Conservation (phyloP, 2,888 invertebrate species). For the Meiosimyza platycephala region DNA sequence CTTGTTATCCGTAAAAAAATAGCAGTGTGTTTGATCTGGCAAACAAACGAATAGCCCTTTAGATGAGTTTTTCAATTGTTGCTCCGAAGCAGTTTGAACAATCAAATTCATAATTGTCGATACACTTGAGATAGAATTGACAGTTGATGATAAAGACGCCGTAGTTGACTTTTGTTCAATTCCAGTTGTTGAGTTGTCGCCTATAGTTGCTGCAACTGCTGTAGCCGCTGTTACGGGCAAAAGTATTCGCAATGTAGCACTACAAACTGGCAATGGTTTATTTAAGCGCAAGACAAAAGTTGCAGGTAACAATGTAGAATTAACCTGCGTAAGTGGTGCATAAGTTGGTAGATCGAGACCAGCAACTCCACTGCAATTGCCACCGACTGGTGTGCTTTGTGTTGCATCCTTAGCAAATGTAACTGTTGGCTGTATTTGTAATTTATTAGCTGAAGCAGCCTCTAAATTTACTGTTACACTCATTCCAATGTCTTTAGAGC, state of each 20-base stretch:
- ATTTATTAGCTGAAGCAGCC: slow-evolving; percentile 82
- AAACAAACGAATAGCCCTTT: slow-evolving; percentile 89
- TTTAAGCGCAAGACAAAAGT: slow-evolving; percentile 85
- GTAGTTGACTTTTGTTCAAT: slow-evolving; percentile 57
- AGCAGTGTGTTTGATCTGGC: slow-evolving; percentile 94
- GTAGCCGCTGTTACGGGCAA: slow-evolving; percentile 37
- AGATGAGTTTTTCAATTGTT: slow-evolving; percentile 77
- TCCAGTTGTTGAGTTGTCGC: slow-evolving; percentile 7
- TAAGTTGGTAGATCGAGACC: slow-evolving; percentile 82
- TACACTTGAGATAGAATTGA: slow-evolving; percentile 39
- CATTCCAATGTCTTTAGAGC: slow-evolving; percentile 79
- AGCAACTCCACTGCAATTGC: slow-evolving; percentile 42
- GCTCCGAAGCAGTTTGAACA: slow-evolving; percentile 81
- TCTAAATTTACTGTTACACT: slow-evolving; percentile 92
- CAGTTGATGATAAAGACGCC: slow-evolving; percentile 45
- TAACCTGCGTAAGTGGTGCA: slow-evolving; percentile 81
- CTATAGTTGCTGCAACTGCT: slow-evolving; percentile 32
- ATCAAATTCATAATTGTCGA: slow-evolving; percentile 72
- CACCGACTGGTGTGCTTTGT: slow-evolving; percentile 32
- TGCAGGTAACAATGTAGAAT: slow-evolving; percentile 91
- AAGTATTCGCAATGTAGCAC: slow-evolving; percentile 77
- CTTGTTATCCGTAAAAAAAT: slow-evolving; percentile 88
- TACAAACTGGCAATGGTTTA: slow-evolving; percentile 87
- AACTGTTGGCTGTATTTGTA: slow-evolving; percentile 63
- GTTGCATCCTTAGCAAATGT: slow-evolving; percentile 58